Conservation (phyloP, 2,113 vertebrate species). For the Australoheros scitulus region DNA sequence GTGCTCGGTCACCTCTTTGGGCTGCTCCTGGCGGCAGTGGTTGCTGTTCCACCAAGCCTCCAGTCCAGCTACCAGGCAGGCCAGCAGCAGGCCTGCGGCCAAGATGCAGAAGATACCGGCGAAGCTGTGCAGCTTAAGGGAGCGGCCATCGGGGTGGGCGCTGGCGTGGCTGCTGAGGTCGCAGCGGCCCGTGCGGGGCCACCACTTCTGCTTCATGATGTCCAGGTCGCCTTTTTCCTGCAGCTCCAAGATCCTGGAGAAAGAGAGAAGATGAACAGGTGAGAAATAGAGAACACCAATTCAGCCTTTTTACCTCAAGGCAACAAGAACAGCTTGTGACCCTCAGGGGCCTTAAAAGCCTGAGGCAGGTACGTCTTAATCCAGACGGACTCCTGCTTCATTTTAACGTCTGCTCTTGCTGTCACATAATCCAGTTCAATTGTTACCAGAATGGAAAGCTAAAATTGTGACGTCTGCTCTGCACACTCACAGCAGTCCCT, state of each 20-base stretch:
- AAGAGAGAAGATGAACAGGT: neutral
- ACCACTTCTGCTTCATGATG: constrained; percentile 98
- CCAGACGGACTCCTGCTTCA: neutral
- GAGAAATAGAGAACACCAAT: neutral
- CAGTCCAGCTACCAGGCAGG: constrained; percentile 94
- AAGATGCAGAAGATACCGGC: constrained; percentile 98
- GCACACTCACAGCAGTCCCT: neutral
- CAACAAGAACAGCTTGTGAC: accelerated
- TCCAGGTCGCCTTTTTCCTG: constrained; percentile 97
- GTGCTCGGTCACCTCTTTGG: constrained; percentile 94
- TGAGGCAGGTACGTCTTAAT: accelerated
- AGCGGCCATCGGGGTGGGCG: constrained; percentile 88
- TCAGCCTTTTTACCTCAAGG: neutral
- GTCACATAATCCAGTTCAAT: neutral
- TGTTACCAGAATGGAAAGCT: neutral
- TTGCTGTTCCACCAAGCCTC: constrained; percentile 98
- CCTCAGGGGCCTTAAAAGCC: neutral
- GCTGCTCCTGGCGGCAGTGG: constrained; percentile 93
- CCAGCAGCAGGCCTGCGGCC: constrained; percentile 94
- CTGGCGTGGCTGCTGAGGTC: constrained; percentile 87
- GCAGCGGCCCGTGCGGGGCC: constrained; percentile 93
- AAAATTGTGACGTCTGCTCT: neutral
- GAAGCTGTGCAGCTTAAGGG: constrained; percentile 97
- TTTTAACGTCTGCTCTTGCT: neutral
- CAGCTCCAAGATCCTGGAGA: constrained; percentile 92